A percentile compares a stretch with the other conserved stretches of the same genome.
These are phyloP conservation scores for Phycodurus eques DNA, from an alignment of 2,113 vertebrate genomes.

Conservation along the genomic window DNA sequence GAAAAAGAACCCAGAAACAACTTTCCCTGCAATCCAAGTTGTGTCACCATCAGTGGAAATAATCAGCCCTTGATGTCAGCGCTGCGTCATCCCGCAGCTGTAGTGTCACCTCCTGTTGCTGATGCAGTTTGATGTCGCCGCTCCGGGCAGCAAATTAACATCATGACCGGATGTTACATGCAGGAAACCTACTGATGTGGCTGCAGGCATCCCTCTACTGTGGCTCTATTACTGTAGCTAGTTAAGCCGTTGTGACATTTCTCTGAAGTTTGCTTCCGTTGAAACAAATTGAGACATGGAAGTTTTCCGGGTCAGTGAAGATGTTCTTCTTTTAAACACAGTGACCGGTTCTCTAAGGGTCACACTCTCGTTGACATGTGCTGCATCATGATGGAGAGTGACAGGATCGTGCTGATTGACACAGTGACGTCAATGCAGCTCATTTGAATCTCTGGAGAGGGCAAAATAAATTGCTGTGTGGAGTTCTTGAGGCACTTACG, in stretches of 20 bases:
- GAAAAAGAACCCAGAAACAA: constrained; percentile 1
- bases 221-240: neutral
- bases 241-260: constrained; percentile 45
- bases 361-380: constrained; percentile 14
- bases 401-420: constrained; percentile 20
- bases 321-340: constrained; percentile 12
- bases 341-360: constrained; percentile 16
- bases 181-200: constrained; percentile 17
- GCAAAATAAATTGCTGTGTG: neutral
- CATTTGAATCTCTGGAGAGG: constrained; percentile 2
- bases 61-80: constrained; percentile 32
- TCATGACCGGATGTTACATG: constrained; percentile 12
- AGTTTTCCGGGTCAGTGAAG: constrained; percentile 47
- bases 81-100: constrained; percentile 24
- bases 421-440: neutral
- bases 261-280: constrained; percentile 31
- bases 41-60: constrained; percentile 6
- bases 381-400: constrained; percentile 23
- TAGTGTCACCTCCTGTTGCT: constrained; percentile 19
- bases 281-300: constrained; percentile 17
- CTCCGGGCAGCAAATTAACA: constrained; percentile 30
- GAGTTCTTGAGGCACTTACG: neutral
- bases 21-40: neutral
- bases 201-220: constrained; percentile 17
- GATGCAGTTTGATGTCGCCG: constrained; percentile 28